Evolutionary conservation across 2,797 vertebrate species (phyloP), one percentile per base, ranked within the genome.

Genomic region (Falco concolor): DNA sequence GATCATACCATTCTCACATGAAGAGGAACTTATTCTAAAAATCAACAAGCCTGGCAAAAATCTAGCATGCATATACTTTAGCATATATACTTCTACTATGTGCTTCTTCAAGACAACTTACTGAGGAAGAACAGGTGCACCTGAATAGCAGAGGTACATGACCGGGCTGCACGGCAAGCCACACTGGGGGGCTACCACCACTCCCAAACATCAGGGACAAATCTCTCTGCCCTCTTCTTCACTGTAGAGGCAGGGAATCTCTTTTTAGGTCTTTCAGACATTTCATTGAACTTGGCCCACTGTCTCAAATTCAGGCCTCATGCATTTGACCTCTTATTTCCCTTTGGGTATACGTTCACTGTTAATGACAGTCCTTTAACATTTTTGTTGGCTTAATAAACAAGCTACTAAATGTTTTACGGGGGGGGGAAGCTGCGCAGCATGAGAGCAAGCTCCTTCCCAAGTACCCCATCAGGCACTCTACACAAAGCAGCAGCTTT

Each of bases 121-220:
- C 15, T 28, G 12, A 49, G 44, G 24, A 87, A 77, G 32, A 68
- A 34, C 0, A 28, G 5, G 9, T 36, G 30, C 1, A 1, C 38
- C 61, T 53, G 45, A 57, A 27, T 10, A 84, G 14, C 30, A 75
- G 24, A 36, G 13, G 16, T 22, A 42, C 3, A 3, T 1, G 5
- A 22, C 11, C 1, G 0, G 25, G 27, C 44, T 3, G 1, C 54
- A 13, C 34, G 52, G 30, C 60, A 47, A 74, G 25, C 4, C 52
- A 78, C 15, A 3, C 13, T 15, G 25, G 22, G 61, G 30, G n/a
- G 13, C 13, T 28, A 24, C 12, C 56, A 69, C 14, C 4, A 5
- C 17, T 67, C 15, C 42, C 36, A 67, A 44, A 56, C 24, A 49
- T 7, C 1, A 1, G 14, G 22, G 9, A 15, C 42, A 44, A 42